Evolutionary conservation across 35 echinoderm and acorn worm genomes (phyloP), one percentile per base, ranked within the genome.

Genomic region (Anneissia japonica): DNA sequence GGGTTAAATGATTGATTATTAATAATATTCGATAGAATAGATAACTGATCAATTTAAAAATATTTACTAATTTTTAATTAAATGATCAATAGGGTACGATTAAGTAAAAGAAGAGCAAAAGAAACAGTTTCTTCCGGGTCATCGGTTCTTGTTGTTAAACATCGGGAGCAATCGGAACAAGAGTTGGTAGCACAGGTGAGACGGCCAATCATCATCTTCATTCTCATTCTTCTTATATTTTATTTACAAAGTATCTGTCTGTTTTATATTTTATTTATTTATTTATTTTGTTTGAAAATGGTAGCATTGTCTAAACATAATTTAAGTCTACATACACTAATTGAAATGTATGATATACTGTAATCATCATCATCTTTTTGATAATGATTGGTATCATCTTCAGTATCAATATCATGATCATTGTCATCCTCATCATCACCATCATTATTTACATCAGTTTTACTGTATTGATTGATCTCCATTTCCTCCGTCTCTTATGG

Each of bases 91-190:
- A 99, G 96, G 46, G 96, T 99, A 35, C 82, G 96, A 46, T 86
- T 99, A 26, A 99, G 92, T 84, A 99, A 99, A 74, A 91, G 96
- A 83, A 94, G 96, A 81, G 92, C 87, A 11, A 91, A 91, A 34
- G 85, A 90, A 28, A 89, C 84, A 39, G 87, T 89, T 2, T 79
- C 88, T 12, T 86, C 89, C 3, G 85, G 92, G 6, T 94, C 93
- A 76, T 99, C 96, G 23, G 14, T 94, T 30, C 83, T 99, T 31
- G 86, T 99, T 7, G 96, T 99, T 23, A 99, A 94, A 76, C 92
- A 99, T 82, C 84, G 96, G 76, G 89, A 91, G 37, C 87, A 94
- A 23, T 84, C 35, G 74, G 96, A 99, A 34, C 84, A 84, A 46
- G 96, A 99, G 80, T 33, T 80, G 36, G 80, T 73, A 6, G 55